Percentiles rank a stretch among this genome's conserved stretches.
These are phyloP conservation scores for Gadopsis bispinosus DNA, from an alignment of 2,797 vertebrate genomes.

Conservation along the genomic window DNA sequence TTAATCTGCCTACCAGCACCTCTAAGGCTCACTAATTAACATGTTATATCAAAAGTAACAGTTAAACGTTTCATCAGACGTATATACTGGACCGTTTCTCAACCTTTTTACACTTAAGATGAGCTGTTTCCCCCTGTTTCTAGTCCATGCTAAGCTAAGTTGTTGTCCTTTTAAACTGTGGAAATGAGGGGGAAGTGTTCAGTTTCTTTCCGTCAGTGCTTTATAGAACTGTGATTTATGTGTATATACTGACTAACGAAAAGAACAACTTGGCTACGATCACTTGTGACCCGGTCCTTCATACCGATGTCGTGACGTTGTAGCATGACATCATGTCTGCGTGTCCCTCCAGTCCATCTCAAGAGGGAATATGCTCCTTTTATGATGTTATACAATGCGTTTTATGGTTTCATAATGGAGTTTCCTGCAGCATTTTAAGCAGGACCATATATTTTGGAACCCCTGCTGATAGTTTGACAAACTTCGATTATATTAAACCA, in stretches of 20 bases:
- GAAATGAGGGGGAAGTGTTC: constrained; percentile 38
- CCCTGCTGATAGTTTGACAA: constrained; percentile 63
- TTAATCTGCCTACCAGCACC: constrained; percentile 1
- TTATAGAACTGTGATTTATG: constrained; percentile 32
- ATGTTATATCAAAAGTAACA: too few species aligned
- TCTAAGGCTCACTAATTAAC: not conserved
- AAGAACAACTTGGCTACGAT: constrained; percentile 41
- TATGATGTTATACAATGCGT: constrained; percentile 73
- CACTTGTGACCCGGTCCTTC: constrained; percentile 46
- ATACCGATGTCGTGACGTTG: constrained; percentile 52
- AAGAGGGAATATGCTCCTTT: constrained; percentile 60
- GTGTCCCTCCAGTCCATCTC: constrained; percentile 55
- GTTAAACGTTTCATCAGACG: too few species aligned
- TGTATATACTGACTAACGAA: constrained; percentile 41
- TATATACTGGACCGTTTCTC: not conserved
- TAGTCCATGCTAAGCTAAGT: constrained; percentile 4
- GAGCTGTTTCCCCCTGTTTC: not conserved
- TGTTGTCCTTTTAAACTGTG: constrained; percentile 4
- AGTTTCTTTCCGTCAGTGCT: constrained; percentile 32
- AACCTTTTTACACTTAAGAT: not conserved
- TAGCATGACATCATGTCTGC: constrained; percentile 73
- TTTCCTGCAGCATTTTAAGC: constrained; percentile 68
- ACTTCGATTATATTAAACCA: constrained; percentile 59
- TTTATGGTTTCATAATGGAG: constrained; percentile 69
- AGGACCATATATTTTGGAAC: constrained; percentile 53